Evolutionary conservation across 2,888 invertebrate genomes (phyloP).

Genomic region (Agrochola lota): DNA sequence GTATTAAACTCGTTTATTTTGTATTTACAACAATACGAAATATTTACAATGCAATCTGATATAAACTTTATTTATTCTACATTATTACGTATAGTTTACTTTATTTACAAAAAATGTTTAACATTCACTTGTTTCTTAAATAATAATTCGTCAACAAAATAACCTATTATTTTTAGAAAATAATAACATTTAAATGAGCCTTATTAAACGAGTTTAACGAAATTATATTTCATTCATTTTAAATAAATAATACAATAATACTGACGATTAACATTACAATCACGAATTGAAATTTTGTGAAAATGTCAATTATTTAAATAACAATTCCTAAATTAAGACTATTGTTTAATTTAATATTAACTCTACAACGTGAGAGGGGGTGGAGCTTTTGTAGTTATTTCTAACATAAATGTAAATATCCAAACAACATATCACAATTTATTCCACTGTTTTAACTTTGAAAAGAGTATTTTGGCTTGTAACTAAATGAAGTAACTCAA

Average conservation of each 20-base stretch:
- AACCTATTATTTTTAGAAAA: conserved; percentile 33
- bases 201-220: conserved; percentile 40
- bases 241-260: conserved; percentile 55
- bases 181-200: conserved; percentile 21
- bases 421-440: conserved; percentile 42
- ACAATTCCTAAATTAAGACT: conserved; percentile 63
- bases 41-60: conserved; percentile 86
- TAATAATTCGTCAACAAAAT: conserved; percentile 55
- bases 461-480: conserved; percentile 46
- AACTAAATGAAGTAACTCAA: conserved; percentile 58
- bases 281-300: conserved; percentile 56
- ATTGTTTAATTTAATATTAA: conserved; percentile 56
- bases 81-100: conserved; percentile 68
- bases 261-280: conserved; percentile 53
- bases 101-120: conserved; percentile 69
- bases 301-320: conserved; percentile 60
- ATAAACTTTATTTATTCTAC: conserved; percentile 78
- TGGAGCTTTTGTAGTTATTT: conserved; percentile 43
- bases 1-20: conserved; percentile 71
- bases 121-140: conserved; percentile 64
- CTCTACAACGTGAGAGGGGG: conserved; percentile 52
- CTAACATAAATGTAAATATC: conserved; percentile 20
- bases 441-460: conserved; percentile 32
- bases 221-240: conserved; percentile 55
- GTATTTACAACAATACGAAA: conserved; percentile 85